These are phyloP conservation scores for Meriones psammophilus DNA, from an alignment of 2,797 vertebrate species.

Conservation along the genomic window DNA sequence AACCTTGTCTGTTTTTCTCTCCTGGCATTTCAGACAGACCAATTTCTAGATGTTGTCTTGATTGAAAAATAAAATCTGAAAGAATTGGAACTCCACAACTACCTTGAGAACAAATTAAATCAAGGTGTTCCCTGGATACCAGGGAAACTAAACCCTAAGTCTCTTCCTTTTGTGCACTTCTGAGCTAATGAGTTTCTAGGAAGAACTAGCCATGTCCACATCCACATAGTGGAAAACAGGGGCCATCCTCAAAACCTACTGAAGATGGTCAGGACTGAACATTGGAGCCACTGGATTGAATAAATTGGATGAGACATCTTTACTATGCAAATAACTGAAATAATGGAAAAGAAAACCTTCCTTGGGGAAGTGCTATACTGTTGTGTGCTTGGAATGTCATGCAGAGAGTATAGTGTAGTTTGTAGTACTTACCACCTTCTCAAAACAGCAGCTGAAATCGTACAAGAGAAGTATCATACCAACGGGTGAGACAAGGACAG, in stretches of 20 bases:
- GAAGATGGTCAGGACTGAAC: not conserved
- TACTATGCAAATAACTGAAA: not conserved
- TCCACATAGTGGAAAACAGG: not conserved
- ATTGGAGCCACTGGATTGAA: not conserved
- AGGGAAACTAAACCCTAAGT: not conserved
- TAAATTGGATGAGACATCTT: not conserved
- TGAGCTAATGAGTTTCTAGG: not conserved
- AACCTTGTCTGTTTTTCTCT: not conserved
- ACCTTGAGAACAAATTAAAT: not conserved
- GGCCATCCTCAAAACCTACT: not conserved
- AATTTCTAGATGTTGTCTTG: not conserved
- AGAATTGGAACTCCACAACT: not conserved
- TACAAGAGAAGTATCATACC: not conserved
- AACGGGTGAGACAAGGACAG: not conserved
- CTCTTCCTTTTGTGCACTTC: not conserved
- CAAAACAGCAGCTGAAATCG: not conserved
- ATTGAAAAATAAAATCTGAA: not conserved
- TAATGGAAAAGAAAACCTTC: not conserved
- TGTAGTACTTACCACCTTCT: not conserved
- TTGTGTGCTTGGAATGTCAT: not conserved
- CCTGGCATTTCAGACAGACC: not conserved
- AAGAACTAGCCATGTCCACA: not conserved
- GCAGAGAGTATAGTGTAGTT: not conserved
- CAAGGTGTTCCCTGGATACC: no score
- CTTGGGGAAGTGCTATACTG: not conserved